Conservation (phyloP, 2,797 vertebrate genomes). For the Tokudaia tokunoshimensis region DNA sequence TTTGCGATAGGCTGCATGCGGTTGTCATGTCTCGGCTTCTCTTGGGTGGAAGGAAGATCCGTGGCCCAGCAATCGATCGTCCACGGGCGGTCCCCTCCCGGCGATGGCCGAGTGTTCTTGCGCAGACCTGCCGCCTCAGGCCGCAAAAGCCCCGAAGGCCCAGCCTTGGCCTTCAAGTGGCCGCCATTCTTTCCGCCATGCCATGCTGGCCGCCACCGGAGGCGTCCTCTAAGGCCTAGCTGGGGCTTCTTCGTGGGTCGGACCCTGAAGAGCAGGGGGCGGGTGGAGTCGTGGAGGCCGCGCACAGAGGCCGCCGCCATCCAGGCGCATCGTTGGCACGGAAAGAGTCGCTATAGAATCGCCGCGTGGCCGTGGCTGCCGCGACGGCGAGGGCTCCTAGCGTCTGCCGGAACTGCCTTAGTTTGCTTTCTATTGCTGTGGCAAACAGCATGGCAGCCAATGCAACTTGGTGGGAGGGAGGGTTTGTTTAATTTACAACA, state of each 20-base stretch:
- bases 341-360: background rate
- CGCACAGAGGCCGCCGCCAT: background rate
- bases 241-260: background rate
- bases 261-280: accelerated
- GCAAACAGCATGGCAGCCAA: too few relatives aligned
- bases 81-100: background rate
- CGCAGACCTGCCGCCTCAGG: background rate
- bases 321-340: too few relatives aligned
- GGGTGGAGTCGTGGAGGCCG: background rate
- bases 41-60: background rate
- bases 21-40: background rate
- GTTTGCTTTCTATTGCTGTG: background rate
- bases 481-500: background rate
- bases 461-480: background rate
- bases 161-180: background rate
- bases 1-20: background rate
- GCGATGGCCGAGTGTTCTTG: background rate
- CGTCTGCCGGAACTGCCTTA: background rate
- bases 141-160: background rate
- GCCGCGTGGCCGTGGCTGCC: background rate
- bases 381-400: background rate
- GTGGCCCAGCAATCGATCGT: background rate
- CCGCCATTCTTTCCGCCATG: constrained; percentile 9
- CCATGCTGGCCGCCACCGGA: background rate
- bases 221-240: background rate